Percentiles rank a stretch among this genome's conserved stretches.
phyloP scores from a whole-genome alignment of 1,140 invertebrate species.

The Streblospio benedicti region DNA sequence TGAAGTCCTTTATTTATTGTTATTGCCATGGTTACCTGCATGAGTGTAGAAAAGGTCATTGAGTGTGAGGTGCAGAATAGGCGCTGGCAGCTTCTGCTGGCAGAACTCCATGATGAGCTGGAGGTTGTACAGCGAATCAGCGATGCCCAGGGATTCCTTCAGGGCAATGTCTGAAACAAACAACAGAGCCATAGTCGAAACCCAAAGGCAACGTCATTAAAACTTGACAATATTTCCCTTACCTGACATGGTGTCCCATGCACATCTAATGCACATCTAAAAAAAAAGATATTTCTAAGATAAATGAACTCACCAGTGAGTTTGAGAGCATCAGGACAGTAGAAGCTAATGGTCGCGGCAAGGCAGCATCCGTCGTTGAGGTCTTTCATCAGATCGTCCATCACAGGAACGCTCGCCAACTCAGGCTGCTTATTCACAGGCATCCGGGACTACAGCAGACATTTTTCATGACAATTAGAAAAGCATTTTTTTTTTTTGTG shows the following conservation, averaged over 20 bases:
- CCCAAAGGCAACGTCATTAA: background rate
- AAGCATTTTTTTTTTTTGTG: background rate
- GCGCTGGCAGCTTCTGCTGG: slow-evolving; percentile 66
- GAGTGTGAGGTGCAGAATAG: slow-evolving; percentile 87
- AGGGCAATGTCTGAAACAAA: slow-evolving; percentile 49
- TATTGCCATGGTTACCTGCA: no score
- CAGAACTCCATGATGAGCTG: slow-evolving; percentile 83
- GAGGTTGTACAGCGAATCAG: slow-evolving; percentile 89
- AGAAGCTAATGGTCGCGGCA: slow-evolving; percentile 81
- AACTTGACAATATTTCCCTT: slow-evolving; percentile 50
- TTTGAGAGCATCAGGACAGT: slow-evolving; percentile 79
- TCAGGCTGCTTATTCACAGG: background rate
- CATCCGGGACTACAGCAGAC: background rate
- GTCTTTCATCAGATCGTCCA: slow-evolving; percentile 60
- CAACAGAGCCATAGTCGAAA: background rate
- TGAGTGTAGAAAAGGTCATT: slow-evolving; percentile 94
- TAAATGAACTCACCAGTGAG: no score
- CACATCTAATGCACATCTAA: slow-evolving; percentile 62
- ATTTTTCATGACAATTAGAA: background rate
- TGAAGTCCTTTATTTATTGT: no score
- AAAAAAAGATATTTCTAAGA: no score
- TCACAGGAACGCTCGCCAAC: slow-evolving; percentile 36
- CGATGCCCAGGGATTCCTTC: slow-evolving; percentile 53
- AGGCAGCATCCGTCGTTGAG: slow-evolving; percentile 86
- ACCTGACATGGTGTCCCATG: no score